Percentiles rank a stretch among this genome's conserved stretches.
Evolutionary conservation across 2,113 vertebrate genomes (phyloP).

Genomic region (Vicugna pacos): DNA sequence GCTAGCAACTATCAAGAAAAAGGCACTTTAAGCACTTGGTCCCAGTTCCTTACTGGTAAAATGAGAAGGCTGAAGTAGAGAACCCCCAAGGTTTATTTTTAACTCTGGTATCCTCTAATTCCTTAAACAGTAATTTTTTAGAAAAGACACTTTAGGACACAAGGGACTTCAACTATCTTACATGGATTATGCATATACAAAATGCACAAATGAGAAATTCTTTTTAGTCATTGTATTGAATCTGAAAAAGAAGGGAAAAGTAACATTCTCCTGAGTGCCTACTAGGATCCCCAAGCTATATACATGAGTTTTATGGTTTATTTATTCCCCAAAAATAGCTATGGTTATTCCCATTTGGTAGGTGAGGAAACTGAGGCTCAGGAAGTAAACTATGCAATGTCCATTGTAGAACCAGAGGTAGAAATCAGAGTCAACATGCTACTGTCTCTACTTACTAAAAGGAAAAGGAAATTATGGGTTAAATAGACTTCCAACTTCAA

Average conservation of each 20-base stretch:
- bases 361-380: not conserved
- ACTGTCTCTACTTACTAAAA: not conserved
- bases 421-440: not conserved
- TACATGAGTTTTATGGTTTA: not conserved
- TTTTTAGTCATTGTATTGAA: not conserved
- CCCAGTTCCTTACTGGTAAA: not conserved
- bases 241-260: not conserved
- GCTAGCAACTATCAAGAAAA: slow-evolving; percentile 31
- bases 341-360: not conserved
- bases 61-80: not conserved
- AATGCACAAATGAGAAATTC: not conserved
- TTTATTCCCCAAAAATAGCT: not conserved
- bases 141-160: not conserved
- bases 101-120: not conserved
- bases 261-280: not conserved
- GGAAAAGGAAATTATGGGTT: not conserved
- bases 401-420: not conserved
- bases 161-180: not conserved
- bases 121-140: not conserved
- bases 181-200: not conserved
- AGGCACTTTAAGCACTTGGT: slow-evolving; percentile 12
- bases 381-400: not conserved
- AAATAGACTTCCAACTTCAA: slow-evolving; percentile 2
- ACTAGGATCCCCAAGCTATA: not conserved
- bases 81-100: not conserved